Evolutionary conservation across 2,113 vertebrate species (phyloP), one percentile per base, ranked within the genome.

Genomic region (Colius striatus): DNA sequence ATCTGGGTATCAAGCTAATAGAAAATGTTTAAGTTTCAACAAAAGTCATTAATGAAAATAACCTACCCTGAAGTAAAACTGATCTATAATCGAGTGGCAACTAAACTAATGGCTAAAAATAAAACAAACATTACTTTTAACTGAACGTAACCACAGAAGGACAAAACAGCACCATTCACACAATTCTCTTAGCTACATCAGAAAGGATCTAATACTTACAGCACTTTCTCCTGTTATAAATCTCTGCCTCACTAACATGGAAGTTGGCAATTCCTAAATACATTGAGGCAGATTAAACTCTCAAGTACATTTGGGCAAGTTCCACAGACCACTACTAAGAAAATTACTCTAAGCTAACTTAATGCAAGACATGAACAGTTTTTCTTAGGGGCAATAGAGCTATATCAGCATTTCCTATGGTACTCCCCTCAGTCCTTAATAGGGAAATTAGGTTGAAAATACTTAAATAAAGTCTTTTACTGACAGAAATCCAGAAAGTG

Each of bases 31-130:
- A 53, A 21, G 7, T 41, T 84, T 57, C 41, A 84, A 71, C 27
- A 91, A 92, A 66, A 51, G 9, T 9, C 38, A 79, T 43, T 58
- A 82, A 90, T 38, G 71, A 75, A 87, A 93, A n/a, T 4, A 95
- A 68, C 2, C 17, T 57, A 50, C 20, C 16, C 32, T 73, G 23
- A 73, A 70, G 61, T 34, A 66, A 76, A 84, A 81, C 5, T 62
- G 5, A 78, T 32, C 50, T 66, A 65, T 27, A 50, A 90, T 10
- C 22, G 81, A 74, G 6, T 22, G 25, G 30, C 53, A 57, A 71
- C 41, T 61, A 78, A 70, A 74, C 5, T 14, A 5, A 78, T 41
- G 15, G 20, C 27, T 34, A 68, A 63, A 76, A 81, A 74, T 23
- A 48, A 30, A n/a, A 57, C 15, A 9, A 17, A 11, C 6, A 57